Conservation (phyloP, 2,888 invertebrate genomes). For the Agriopis marginaria region DNA sequence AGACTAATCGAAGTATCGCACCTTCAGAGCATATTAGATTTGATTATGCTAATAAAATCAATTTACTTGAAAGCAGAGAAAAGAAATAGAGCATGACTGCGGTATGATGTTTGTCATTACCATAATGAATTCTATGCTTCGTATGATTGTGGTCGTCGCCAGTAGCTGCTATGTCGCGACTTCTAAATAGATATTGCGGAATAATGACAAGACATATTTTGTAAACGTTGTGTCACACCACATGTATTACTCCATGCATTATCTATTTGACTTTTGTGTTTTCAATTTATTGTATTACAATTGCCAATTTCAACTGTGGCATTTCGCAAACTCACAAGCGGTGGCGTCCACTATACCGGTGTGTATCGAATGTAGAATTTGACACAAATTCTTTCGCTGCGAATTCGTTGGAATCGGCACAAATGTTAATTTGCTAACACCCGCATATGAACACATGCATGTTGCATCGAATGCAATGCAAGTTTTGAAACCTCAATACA, state of each 20-base stretch:
- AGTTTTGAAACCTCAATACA: conserved; percentile 21
- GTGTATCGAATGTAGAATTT: conserved; percentile 39
- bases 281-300: conserved; percentile 34
- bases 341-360: conserved; percentile 19
- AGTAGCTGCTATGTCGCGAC: conserved; percentile 45
- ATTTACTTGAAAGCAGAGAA: conserved; percentile 32
- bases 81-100: conserved; percentile 41
- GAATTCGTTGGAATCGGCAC: conserved; percentile 34
- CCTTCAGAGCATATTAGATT: conserved; percentile 26
- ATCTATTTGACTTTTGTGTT: conserved; percentile 39
- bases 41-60: conserved; percentile 26
- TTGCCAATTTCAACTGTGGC: conserved; percentile 26
- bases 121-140: conserved; percentile 43
- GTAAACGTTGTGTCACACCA: conserved; percentile 42
- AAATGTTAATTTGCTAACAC: conserved; percentile 40
- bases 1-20: conserved; percentile 6
- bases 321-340: conserved; percentile 30
- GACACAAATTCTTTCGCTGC: conserved; percentile 43
- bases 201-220: conserved; percentile 44
- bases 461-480: conserved; percentile 31
- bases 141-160: conserved; percentile 46
- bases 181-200: conserved; percentile 51
- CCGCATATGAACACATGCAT: conserved; percentile 35
- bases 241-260: conserved; percentile 44
- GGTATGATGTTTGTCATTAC: conserved; percentile 33